Percentiles rank a stretch among this genome's conserved stretches.
Conservation (phyloP, 2,888 invertebrate species). For the Ephialtes manifestator region DNA sequence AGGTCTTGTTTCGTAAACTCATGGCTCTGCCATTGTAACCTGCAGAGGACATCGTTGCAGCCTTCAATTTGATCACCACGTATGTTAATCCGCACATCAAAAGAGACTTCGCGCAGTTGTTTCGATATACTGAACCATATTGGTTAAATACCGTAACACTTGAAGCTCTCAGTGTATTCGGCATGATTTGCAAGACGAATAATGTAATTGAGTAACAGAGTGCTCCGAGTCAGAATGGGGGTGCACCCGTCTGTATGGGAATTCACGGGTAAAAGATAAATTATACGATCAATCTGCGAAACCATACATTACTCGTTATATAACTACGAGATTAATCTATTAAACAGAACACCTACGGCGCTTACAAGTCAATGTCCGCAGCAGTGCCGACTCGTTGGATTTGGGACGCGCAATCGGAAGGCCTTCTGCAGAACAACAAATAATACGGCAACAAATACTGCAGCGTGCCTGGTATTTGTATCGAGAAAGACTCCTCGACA, state of each 20-base stretch:
- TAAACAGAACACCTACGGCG: neutral
- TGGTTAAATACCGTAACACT: neutral
- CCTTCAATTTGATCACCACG: constrained; percentile 3
- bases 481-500: neutral
- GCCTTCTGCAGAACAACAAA: neutral
- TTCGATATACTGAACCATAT: neutral
- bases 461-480: constrained; percentile 30
- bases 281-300: neutral
- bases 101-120: neutral
- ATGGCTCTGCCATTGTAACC: constrained; percentile 13
- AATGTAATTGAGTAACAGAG: constrained; percentile 29
- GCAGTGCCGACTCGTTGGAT: neutral
- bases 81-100: too few species aligned
- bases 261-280: constrained; percentile 26
- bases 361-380: neutral
- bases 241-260: constrained; percentile 28
- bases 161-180: neutral
- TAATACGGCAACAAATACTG: neutral
- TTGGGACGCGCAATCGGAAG: constrained; percentile 5
- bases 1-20: constrained; percentile 2
- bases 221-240: constrained; percentile 16
- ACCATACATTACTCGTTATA: neutral
- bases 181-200: neutral
- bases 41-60: neutral
- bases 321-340: neutral